These are phyloP conservation scores for Styela plicata DNA, from an alignment of 23 tunicate genomes.

Conservation along the genomic window DNA sequence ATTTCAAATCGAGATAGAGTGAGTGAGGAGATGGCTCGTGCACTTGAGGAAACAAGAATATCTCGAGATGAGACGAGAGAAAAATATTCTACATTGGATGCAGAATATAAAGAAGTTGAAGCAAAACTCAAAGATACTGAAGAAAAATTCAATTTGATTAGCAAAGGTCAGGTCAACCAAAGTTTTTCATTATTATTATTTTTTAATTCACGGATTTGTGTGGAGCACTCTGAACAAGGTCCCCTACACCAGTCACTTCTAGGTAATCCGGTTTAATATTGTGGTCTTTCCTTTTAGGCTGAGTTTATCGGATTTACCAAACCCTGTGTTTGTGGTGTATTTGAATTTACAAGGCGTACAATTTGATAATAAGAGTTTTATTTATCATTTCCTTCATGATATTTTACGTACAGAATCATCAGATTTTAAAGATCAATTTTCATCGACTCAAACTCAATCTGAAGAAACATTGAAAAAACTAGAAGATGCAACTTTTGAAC, in stretches of 20 bases:
- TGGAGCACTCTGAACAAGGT: too few relatives aligned
- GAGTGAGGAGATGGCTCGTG: constrained; percentile 52
- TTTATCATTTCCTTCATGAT: too few relatives aligned
- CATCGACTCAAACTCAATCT: background rate
- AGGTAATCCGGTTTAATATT: too few relatives aligned
- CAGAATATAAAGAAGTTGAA: background rate
- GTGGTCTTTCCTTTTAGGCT: too few relatives aligned
- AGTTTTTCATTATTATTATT: too few relatives aligned
- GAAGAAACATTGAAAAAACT: background rate
- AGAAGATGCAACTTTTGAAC: background rate
- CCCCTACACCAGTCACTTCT: too few relatives aligned
- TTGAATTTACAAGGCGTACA: too few relatives aligned
- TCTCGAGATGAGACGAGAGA: constrained; percentile 39
- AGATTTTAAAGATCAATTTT: background rate
- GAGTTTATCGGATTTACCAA: too few relatives aligned
- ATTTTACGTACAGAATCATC: background rate
- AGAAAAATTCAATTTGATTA: background rate
- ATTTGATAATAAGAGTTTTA: too few relatives aligned
- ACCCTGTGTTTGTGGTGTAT: too few relatives aligned
- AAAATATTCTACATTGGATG: background rate
- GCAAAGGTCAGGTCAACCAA: background rate
- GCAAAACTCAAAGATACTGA: background rate
- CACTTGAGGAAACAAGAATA: constrained; percentile 46
- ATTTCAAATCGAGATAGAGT: constrained; percentile 40
- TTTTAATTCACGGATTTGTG: too few relatives aligned